Base-by-base conservation (phyloP, 2,888 invertebrate species). In the Meteorus colon region DNA sequence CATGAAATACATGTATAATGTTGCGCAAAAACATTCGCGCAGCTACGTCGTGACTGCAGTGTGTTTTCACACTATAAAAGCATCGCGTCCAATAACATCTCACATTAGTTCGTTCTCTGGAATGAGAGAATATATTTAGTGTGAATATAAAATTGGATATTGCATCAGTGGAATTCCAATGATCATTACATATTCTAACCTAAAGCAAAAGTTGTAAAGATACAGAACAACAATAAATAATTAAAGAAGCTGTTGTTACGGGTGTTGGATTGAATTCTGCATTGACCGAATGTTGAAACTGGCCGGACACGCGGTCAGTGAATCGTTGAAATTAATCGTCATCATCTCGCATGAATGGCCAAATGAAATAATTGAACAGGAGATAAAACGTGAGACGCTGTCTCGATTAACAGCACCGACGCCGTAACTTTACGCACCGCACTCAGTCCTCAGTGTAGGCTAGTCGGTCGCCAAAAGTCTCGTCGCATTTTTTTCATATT, bases 361-460 rank as follows among this genome's bases (percentile, higher is more conserved):
- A 81, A 80, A 88, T 87, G 87, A 86, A 86, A 84, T 87, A 87
- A 83, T 78, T 82, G 80, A 77, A 78, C 77, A 37, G 48, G 29
- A 10, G 55, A 55, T 19, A 19, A 55, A 55, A 55, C 55, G 55
- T 55, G 55, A 55, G 37, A 51, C 60, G 68, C 77, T 78, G 77
- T 82, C 81, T 83, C 81, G 81, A 84, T 84, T 84, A 78, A 78
- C 80, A 75, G 70, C 76, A 77, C 74, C 83, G 82, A 83, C 84
- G 81, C 81, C 81, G 82, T 83, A 84, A 86, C 81, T 85, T 83
- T 80, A 84, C 82, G 85, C 86, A 87, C 88, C 89, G 89, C 81
- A 83, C 89, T 89, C 88, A 89, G 89, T 87, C 88, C 88, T 89
- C 89, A 89, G 89, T 89, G 89, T 86, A 89, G 89, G 86, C 89